A percentile compares a stretch with the other conserved stretches of the same genome.
These are phyloP conservation scores for Andrena trimmerana DNA, from an alignment of 2,888 invertebrate species.

Conservation along the genomic window DNA sequence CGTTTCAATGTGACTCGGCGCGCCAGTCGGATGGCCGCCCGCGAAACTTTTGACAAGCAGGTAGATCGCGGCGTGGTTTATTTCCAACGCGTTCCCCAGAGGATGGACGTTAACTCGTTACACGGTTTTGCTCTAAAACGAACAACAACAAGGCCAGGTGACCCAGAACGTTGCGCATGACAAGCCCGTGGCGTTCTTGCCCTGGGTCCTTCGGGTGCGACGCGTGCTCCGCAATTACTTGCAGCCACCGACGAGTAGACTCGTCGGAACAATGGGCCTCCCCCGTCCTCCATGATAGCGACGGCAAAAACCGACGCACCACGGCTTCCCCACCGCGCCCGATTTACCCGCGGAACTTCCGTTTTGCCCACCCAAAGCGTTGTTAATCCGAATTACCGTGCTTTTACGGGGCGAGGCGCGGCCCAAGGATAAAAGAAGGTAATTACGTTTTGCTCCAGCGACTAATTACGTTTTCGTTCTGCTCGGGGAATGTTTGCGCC, in stretches of 20 bases:
- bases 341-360: constrained; percentile 25
- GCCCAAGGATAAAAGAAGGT: constrained; percentile 20
- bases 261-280: constrained; percentile 32
- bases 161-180: constrained; percentile 40
- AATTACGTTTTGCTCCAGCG: constrained; percentile 26
- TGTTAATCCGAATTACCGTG: constrained; percentile 25
- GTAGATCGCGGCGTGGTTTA: constrained; percentile 44
- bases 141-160: constrained; percentile 40
- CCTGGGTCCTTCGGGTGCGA: constrained; percentile 14
- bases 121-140: constrained; percentile 68
- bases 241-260: constrained; percentile 32
- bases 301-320: constrained; percentile 33
- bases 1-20: constrained; percentile 3
- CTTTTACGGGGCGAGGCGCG: neutral
- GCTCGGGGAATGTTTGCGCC: constrained; percentile 4
- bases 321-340: constrained; percentile 1
- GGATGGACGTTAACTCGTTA: constrained; percentile 66
- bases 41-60: constrained; percentile 62
- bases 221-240: constrained; percentile 51
- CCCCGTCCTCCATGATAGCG: neutral
- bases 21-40: constrained; percentile 8
- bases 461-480: constrained; percentile 13
- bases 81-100: constrained; percentile 36
- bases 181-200: constrained; percentile 43
- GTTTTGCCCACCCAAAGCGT: constrained; percentile 5